Conservation (phyloP, 2,888 invertebrate species). For the Philaethria dido region DNA sequence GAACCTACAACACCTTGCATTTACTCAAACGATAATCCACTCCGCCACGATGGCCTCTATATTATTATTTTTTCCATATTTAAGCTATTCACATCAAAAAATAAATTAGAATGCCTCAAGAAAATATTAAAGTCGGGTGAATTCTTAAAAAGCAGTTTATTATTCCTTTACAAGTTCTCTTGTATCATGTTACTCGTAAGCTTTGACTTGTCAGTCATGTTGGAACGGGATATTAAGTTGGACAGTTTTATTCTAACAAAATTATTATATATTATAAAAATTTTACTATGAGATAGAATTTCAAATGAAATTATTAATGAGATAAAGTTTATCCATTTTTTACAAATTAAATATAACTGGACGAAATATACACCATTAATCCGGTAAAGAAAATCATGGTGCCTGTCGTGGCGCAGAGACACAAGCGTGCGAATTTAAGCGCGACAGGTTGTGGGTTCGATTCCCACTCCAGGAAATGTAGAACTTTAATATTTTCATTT, state of each 20-base stretch:
- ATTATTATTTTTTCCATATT: background rate
- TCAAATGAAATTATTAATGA: no score
- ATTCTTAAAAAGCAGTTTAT: conserved; percentile 17
- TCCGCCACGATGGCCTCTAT: no score
- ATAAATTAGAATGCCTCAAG: background rate
- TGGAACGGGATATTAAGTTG: background rate
- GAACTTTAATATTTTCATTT: no score
- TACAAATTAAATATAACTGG: no score
- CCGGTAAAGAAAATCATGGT: no score
- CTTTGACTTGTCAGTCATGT: conserved; percentile 19
- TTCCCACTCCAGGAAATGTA: no score
- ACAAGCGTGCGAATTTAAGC: no score
- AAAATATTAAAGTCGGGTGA: conserved; percentile 9
- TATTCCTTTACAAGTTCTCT: background rate
- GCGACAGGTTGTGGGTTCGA: no score
- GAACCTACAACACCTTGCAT: background rate
- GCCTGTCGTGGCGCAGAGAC: no score
- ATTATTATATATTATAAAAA: background rate
- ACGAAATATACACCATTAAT: no score
- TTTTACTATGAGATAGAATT: no score
- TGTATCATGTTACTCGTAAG: conserved; percentile 24
- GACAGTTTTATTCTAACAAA: conserved; percentile 7
- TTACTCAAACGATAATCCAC: background rate
- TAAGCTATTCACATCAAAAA: background rate
- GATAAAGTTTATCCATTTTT: no score